A percentile compares a stretch with the other conserved stretches of the same genome.
phyloP scores from a whole-genome alignment of 2,888 invertebrate species.

The Thecocarcelia acutangulata region DNA sequence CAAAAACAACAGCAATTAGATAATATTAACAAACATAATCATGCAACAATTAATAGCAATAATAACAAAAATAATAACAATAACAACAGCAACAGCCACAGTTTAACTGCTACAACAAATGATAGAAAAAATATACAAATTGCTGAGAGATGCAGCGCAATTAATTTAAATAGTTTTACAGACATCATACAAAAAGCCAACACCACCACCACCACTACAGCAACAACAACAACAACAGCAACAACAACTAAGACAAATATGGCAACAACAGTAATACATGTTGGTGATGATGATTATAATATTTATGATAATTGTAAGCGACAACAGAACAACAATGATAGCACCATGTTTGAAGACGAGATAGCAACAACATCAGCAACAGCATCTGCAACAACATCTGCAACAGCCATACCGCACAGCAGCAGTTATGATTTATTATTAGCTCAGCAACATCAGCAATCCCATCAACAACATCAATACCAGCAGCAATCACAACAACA shows the following conservation, averaged over 20 bases:
- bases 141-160: constrained; percentile 72
- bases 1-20: constrained; percentile 56
- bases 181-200: constrained; percentile 79
- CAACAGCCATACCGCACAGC: constrained; percentile 23
- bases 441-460: constrained; percentile 59
- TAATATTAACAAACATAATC: constrained; percentile 53
- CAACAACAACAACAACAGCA: constrained; percentile 72
- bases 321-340: constrained; percentile 62
- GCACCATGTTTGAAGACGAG: constrained; percentile 63
- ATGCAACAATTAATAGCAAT: constrained; percentile 67
- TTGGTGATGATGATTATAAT: constrained; percentile 61
- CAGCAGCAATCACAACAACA: constrained; percentile 47
- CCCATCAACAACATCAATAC: constrained; percentile 52
- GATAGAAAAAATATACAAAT: constrained; percentile 68
- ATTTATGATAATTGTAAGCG: constrained; percentile 39
- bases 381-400: too few relatives aligned
- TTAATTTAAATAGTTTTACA: constrained; percentile 74
- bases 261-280: constrained; percentile 73
- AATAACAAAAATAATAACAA: constrained; percentile 66
- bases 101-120: constrained; percentile 58
- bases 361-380: constrained; percentile 61
- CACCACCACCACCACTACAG: constrained; percentile 10
- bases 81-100: constrained; percentile 67
- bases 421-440: constrained; percentile 41
- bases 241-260: constrained; percentile 72